A percentile compares a stretch with the other conserved stretches of the same genome.
phyloP scores from a whole-genome alignment of 1,140 invertebrate genomes.

The Bradynema listronoti region DNA sequence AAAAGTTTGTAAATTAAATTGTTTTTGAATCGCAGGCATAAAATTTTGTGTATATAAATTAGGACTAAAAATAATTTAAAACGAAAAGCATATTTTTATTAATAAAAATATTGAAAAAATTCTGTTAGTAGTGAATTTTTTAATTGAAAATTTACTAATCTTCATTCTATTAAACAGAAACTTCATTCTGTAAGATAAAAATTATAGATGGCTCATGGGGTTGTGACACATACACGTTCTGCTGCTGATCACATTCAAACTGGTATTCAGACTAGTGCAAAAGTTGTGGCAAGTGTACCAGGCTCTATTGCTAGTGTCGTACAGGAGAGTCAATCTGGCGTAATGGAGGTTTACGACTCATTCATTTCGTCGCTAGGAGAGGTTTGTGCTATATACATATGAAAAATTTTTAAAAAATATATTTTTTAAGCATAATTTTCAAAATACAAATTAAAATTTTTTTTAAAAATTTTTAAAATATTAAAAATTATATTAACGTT shows the following conservation, averaged over 20 bases:
- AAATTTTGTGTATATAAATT: too few relatives aligned
- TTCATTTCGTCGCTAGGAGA: slow-evolving; percentile 11
- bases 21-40: too few relatives aligned
- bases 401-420: neutral
- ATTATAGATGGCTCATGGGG: slow-evolving; percentile 45
- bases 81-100: too few relatives aligned
- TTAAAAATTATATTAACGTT: neutral
- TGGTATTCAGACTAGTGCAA: slow-evolving; percentile 48
- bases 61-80: too few relatives aligned
- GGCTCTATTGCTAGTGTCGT: slow-evolving; percentile 15
- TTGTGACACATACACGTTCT: slow-evolving; percentile 56
- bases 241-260: slow-evolving; percentile 53
- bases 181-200: neutral
- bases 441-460: neutral
- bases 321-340: slow-evolving; percentile 38
- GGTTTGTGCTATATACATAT: slow-evolving; percentile 10
- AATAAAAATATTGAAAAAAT: too few relatives aligned
- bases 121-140: too few relatives aligned
- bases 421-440: neutral
- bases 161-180: too few relatives aligned
- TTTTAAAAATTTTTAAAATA: neutral
- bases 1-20: too few relatives aligned
- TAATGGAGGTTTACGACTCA: slow-evolving; percentile 36
- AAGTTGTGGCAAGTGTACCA: slow-evolving; percentile 39
- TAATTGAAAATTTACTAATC: too few relatives aligned